phyloP scores from a whole-genome alignment of 2,888 invertebrate species.

The Polymixis lichenea region DNA sequence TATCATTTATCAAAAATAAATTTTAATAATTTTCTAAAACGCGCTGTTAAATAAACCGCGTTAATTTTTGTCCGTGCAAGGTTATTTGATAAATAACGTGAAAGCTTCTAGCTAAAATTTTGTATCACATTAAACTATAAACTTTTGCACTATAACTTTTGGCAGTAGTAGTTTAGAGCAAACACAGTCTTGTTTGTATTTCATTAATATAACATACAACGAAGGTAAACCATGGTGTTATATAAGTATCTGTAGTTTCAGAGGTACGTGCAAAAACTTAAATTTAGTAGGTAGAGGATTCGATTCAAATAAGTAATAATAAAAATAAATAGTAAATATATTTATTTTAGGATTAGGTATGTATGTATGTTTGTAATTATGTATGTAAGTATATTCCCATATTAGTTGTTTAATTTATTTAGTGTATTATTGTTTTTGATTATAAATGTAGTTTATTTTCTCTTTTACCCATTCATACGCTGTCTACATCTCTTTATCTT shows the following conservation, averaged over 20 bases:
- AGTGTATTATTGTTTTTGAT: too few relatives aligned
- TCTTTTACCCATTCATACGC: too few relatives aligned
- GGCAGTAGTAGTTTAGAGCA: neutral
- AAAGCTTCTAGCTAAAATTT: neutral
- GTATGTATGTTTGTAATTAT: too few relatives aligned
- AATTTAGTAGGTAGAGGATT: neutral
- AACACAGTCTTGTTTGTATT: conserved; percentile 27
- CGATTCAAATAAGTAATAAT: neutral
- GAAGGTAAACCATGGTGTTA: neutral
- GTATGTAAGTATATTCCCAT: too few relatives aligned
- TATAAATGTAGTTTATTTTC: too few relatives aligned
- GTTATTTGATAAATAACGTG: conserved; percentile 1
- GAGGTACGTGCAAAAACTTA: neutral
- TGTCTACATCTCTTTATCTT: too few relatives aligned
- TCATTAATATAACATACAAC: neutral
- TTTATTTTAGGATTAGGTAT: too few relatives aligned
- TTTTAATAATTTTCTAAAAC: neutral
- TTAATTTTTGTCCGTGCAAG: neutral
- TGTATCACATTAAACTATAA: conserved; percentile 4
- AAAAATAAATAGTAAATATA: too few relatives aligned
- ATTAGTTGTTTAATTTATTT: too few relatives aligned
- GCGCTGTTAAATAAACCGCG: neutral
- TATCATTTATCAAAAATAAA: too few relatives aligned
- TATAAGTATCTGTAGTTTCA: neutral
- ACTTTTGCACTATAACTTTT: neutral